Percentiles rank a stretch among this genome's conserved stretches.
phyloP scores from a whole-genome alignment of 1,140 invertebrate genomes.

The Lycorma delicatula region DNA sequence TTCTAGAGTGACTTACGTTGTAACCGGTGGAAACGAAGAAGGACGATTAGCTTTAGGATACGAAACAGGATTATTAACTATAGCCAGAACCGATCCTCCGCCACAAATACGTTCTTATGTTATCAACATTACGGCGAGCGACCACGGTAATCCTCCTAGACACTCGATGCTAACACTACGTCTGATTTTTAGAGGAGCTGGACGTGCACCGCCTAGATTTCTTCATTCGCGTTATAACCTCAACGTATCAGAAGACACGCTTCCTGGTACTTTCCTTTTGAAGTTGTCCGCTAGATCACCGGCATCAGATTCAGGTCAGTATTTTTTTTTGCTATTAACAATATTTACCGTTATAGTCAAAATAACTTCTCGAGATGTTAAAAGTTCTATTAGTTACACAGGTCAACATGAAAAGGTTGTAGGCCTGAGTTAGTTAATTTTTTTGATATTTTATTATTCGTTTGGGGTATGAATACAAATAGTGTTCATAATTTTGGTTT shows the following conservation, averaged over 20 bases:
- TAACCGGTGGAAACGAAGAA: constrained; percentile 73
- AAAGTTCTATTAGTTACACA: too few relatives aligned
- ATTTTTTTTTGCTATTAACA: too few relatives aligned
- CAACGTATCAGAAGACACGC: constrained; percentile 69
- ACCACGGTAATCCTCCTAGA: constrained; percentile 65
- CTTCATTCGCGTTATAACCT: constrained; percentile 61
- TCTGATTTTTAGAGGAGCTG: constrained; percentile 60
- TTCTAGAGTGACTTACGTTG: constrained; percentile 74
- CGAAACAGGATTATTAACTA: constrained; percentile 62
- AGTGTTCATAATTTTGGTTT: too few relatives aligned
- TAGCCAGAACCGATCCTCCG: constrained; percentile 50
- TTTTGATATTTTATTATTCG: too few relatives aligned
- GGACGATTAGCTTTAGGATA: constrained; percentile 69
- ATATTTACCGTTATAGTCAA: too few relatives aligned
- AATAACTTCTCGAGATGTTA: too few relatives aligned
- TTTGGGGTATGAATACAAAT: too few relatives aligned
- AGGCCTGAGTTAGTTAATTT: too few relatives aligned
- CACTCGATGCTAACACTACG: constrained; percentile 52
- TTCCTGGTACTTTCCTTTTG: constrained; percentile 63
- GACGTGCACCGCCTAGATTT: constrained; percentile 74
- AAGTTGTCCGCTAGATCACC: constrained; percentile 63
- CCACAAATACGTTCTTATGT: constrained; percentile 23
- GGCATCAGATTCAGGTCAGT: not conserved
- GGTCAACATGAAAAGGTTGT: too few relatives aligned
- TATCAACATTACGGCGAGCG: constrained; percentile 71